Conservation (phyloP, 1,140 invertebrate species). For the Hirudo medicinalis region DNA sequence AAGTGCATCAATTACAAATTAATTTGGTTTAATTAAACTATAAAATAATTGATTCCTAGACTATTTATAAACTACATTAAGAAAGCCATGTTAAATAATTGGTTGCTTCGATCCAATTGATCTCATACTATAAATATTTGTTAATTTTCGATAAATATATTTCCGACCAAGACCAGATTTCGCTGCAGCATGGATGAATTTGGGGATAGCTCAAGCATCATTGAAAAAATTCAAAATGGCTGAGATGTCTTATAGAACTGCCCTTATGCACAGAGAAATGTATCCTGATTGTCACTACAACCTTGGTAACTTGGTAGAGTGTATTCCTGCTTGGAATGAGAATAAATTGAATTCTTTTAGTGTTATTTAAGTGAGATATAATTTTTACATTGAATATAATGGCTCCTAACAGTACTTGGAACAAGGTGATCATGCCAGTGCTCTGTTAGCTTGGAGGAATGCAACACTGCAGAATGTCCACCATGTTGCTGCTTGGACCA, state of each 20-base stretch:
- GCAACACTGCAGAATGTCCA: conserved; percentile 61
- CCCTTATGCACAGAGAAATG: conserved; percentile 57
- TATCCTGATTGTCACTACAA: conserved; percentile 91
- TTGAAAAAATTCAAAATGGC: conserved; percentile 58
- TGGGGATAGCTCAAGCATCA: conserved; percentile 74
- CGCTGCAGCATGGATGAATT: conserved; percentile 93
- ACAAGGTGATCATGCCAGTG: conserved; percentile 47
- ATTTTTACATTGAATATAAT: background rate
- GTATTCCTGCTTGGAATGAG: too few relatives aligned
- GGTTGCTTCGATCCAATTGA: too few relatives aligned
- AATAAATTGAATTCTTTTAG: too few relatives aligned
- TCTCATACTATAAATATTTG: too few relatives aligned
- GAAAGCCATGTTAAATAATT: too few relatives aligned
- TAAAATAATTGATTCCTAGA: too few relatives aligned
- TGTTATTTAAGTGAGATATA: too few relatives aligned
- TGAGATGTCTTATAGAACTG: conserved; percentile 62
- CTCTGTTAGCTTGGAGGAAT: conserved; percentile 59
- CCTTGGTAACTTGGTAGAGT: conserved; percentile 67
- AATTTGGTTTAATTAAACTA: too few relatives aligned
- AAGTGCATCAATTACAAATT: too few relatives aligned
- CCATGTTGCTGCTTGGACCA: conserved; percentile 76
- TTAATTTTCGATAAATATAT: conserved; percentile 1
- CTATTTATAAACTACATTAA: too few relatives aligned
- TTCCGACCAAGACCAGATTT: conserved; percentile 57
- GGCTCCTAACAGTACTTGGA: conserved; percentile 49